These are phyloP conservation scores for Leptinotarsa rubiginosa DNA, from an alignment of 2,888 invertebrate genomes.

Conservation along the genomic window DNA sequence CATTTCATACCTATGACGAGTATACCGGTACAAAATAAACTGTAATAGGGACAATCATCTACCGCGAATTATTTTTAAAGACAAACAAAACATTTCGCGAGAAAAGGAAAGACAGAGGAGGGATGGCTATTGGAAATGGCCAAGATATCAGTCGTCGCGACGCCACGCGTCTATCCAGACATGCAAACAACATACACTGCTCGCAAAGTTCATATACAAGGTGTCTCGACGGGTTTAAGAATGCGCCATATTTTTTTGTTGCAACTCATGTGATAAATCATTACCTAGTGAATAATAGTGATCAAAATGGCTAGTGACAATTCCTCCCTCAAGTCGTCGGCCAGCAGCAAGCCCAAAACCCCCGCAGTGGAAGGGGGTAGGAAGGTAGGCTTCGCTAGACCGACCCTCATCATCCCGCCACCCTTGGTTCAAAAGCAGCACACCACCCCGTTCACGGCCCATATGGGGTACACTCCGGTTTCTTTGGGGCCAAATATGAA, in stretches of 20 bases:
- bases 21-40: neutral
- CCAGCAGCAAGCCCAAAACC: constrained; percentile 42
- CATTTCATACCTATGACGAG: neutral
- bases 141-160: constrained; percentile 45
- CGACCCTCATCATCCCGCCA: constrained; percentile 60
- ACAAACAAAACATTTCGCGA: constrained; percentile 24
- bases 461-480: constrained; percentile 32
- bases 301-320: constrained; percentile 39
- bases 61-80: constrained; percentile 29
- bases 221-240: neutral
- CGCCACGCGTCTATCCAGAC: constrained; percentile 32
- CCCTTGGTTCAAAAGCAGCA: constrained; percentile 42
- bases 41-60: constrained; percentile 2
- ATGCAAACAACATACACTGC: constrained; percentile 25
- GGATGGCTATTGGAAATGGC: constrained; percentile 32
- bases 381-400: constrained; percentile 57
- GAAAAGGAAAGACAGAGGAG: constrained; percentile 24
- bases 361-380: constrained; percentile 39
- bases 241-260: neutral
- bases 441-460: constrained; percentile 26
- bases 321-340: constrained; percentile 33
- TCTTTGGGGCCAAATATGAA: constrained; percentile 23
- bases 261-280: neutral
- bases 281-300: neutral
- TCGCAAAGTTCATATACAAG: neutral